These are phyloP conservation scores for Enteromius paludinosus DNA, from an alignment of 2,797 vertebrate genomes.

Conservation along the genomic window DNA sequence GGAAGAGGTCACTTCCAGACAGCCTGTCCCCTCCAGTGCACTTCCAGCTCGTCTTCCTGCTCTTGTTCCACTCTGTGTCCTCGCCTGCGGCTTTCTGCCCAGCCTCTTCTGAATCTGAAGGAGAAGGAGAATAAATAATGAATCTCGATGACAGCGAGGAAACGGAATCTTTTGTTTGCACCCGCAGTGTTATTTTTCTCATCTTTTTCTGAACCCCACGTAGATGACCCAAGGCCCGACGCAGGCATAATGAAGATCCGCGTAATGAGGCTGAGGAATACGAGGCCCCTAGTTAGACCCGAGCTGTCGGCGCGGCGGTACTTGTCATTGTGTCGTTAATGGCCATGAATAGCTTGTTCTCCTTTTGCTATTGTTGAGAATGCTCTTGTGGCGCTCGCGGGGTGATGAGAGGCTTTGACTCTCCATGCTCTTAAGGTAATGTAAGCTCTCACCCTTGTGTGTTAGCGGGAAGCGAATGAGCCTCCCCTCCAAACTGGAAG, in stretches of 20 bases:
- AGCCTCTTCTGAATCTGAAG: constrained; percentile 58
- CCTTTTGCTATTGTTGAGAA: constrained; percentile 53
- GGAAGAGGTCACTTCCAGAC: constrained; percentile 38
- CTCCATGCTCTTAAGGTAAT: constrained; percentile 72
- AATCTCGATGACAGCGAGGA: constrained; percentile 53
- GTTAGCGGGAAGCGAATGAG: constrained; percentile 47
- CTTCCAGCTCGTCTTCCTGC: constrained; percentile 20
- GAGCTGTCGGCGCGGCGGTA: constrained; percentile 59
- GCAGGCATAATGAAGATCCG: constrained; percentile 55
- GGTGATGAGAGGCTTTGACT: constrained; percentile 68
- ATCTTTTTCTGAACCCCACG: constrained; percentile 53
- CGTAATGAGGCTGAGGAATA: constrained; percentile 61
- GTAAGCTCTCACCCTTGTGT: constrained; percentile 55
- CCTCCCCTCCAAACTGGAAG: constrained; percentile 43
- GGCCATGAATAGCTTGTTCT: constrained; percentile 63
- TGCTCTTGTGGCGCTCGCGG: constrained; percentile 64
- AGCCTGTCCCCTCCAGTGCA: constrained; percentile 42
- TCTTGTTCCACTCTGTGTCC: constrained; percentile 40
- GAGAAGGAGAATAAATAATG: constrained; percentile 68
- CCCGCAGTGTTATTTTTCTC: constrained; percentile 58
- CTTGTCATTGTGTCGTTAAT: constrained; percentile 68
- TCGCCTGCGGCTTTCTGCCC: constrained; percentile 29
- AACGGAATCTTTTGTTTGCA: constrained; percentile 56
- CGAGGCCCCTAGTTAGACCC: constrained; percentile 56
- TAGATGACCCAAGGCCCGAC: constrained; percentile 62